These are phyloP conservation scores for Dendroctonus valens DNA, from an alignment of 1,140 invertebrate genomes.

Conservation along the genomic window DNA sequence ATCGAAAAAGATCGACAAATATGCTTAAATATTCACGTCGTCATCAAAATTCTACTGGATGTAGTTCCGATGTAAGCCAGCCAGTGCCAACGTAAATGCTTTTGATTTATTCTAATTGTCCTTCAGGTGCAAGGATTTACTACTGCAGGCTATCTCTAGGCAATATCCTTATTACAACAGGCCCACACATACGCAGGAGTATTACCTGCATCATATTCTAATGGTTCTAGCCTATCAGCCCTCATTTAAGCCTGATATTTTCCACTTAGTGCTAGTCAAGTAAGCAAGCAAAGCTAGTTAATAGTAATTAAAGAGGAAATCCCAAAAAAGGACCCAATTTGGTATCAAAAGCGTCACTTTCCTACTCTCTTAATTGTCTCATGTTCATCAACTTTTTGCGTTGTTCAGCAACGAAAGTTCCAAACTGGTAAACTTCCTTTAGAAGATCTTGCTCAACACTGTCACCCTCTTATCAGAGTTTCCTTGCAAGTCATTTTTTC, in stretches of 20 bases:
- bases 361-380: too few species aligned
- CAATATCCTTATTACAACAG: slow-evolving; percentile 66
- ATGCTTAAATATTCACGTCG: slow-evolving; percentile 58
- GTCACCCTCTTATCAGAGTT: too few species aligned
- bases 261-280: slow-evolving; percentile 68
- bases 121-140: slow-evolving; percentile 57
- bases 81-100: slow-evolving; percentile 1
- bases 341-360: too few species aligned
- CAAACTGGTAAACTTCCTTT: too few species aligned
- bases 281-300: slow-evolving; percentile 45
- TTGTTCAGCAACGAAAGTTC: too few species aligned
- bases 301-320: too few species aligned
- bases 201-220: slow-evolving; percentile 66
- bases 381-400: too few species aligned
- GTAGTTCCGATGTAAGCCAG: slow-evolving; percentile 63
- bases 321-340: too few species aligned
- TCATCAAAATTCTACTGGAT: slow-evolving; percentile 56
- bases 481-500: slow-evolving; percentile 34
- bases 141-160: slow-evolving; percentile 55
- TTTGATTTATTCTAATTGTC: slow-evolving; percentile 28
- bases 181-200: slow-evolving; percentile 56
- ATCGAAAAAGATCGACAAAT: slow-evolving; percentile 50
- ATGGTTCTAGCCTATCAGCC: slow-evolving; percentile 65
- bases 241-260: slow-evolving; percentile 56
- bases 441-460: too few species aligned